Conservation (phyloP, 2,113 vertebrate species). For the Numenius arquata region DNA sequence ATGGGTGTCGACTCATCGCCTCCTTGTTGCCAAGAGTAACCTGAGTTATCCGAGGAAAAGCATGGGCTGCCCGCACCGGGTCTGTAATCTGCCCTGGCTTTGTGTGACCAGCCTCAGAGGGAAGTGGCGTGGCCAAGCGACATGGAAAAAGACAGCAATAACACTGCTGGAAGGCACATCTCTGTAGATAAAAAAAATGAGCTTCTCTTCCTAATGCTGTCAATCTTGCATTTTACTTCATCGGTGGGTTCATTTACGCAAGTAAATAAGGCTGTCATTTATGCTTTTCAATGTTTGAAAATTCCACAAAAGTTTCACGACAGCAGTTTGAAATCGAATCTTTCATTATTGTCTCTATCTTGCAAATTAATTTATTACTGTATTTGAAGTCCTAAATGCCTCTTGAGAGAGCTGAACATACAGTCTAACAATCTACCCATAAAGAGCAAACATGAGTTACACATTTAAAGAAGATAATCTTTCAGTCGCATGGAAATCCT, state of each 20-base stretch:
- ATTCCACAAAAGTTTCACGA: neutral
- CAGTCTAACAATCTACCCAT: conserved; percentile 52
- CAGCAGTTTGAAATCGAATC: neutral
- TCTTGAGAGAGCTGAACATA: conserved; percentile 35
- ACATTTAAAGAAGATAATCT: conserved; percentile 68
- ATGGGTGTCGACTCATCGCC: neutral
- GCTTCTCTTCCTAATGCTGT: neutral
- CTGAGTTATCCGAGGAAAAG: neutral
- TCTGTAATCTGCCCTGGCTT: neutral
- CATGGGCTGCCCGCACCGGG: neutral
- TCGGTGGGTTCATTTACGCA: neutral
- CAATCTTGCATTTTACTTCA: neutral
- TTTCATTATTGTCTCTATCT: conserved; percentile 41
- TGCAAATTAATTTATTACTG: conserved; percentile 62
- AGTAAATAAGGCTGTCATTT: conserved; percentile 36
- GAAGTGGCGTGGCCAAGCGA: neutral
- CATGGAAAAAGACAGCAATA: neutral
- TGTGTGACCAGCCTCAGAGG: neutral
- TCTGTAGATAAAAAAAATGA: neutral
- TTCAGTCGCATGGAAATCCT: conserved; percentile 43
- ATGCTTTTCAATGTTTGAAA: neutral
- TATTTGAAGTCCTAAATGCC: conserved; percentile 53
- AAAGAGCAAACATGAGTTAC: conserved; percentile 60
- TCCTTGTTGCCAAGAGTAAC: neutral
- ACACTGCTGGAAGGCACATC: neutral